Base-by-base conservation (phyloP, 2,113 vertebrate genomes). In the Talpa occidentalis region DNA sequence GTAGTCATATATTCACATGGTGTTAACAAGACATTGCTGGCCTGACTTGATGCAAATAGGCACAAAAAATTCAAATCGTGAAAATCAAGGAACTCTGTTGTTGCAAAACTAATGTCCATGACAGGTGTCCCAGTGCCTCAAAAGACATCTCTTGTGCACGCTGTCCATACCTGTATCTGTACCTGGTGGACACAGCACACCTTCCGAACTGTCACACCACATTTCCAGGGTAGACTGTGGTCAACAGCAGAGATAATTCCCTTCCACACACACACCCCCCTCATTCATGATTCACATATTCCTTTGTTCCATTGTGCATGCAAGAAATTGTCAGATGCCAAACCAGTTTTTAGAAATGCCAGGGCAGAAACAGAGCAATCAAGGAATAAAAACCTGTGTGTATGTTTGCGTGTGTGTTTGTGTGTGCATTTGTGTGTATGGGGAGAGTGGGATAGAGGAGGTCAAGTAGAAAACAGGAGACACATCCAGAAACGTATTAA, bases 1-100 rank as follows among this genome's bases (percentile, higher is more conserved):
- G 91, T 93, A 81, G 77, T 67, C 96, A 74, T 74, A 88, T 81
- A 87, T 44, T 91, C 93, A 91, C 74, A 85, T 14, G 10, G 17
- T 72, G 90, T 85, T 95, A 94, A 79, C 90, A 95, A 93, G 84
- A 74, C 81, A 72, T 49, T 30, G 49, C 44, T 70, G 28, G 32
- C 32, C 67, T 32, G 52, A 87, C 84, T 95, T 30, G 49, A 78
- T 74, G 77, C 77, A 95, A 81, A 72, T 70, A 92, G 73, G 74
- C 83, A 78, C 80, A 84, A 40, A 90, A 94, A 82, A 70, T 60
- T 88, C 52, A 12, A 89, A 66, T 81, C 72, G 28, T 92, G 49
- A 94, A 94, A 78, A 96, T 84, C 70, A 86, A 79, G 49, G 17
- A 40, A 74, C 40, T 49, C 4, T 14, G 28, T 62, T 56, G 37